A percentile compares a stretch with the other conserved stretches of the same genome.
These are phyloP conservation scores for Diarsia mendica DNA, from an alignment of 2,888 invertebrate genomes.

Conservation along the genomic window DNA sequence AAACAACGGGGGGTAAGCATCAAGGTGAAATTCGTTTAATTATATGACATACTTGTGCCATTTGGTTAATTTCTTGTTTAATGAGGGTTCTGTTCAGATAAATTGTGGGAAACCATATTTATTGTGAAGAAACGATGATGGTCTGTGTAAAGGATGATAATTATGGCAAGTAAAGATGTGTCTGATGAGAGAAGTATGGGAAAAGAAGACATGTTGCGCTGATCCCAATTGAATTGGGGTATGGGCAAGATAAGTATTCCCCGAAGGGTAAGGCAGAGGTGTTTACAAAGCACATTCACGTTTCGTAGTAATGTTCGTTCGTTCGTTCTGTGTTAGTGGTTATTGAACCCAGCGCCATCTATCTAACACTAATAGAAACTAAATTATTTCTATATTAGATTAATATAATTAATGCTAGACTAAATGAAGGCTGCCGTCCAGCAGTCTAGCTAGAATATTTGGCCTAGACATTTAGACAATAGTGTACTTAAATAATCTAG, in stretches of 20 bases:
- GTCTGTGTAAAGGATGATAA: no score
- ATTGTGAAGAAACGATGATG: background rate
- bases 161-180: no score
- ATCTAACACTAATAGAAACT: background rate
- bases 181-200: no score
- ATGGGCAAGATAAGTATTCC: no score
- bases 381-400: background rate
- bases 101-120: background rate
- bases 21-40: constrained; percentile 60
- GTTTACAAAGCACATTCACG: no score
- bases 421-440: constrained; percentile 29
- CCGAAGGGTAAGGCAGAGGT: no score
- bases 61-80: background rate
- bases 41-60: constrained; percentile 9
- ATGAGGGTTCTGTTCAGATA: background rate
- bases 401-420: background rate
- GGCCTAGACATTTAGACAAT: constrained; percentile 37
- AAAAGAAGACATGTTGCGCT: no score
- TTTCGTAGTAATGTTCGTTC: no score
- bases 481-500: background rate
- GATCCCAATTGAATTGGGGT: no score
- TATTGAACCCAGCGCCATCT: constrained; percentile 29
- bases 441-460: constrained; percentile 29
- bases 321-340: no score
- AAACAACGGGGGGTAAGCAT: constrained; percentile 54